Percentiles rank a stretch among this genome's conserved stretches.
phyloP scores from a whole-genome alignment of 37 sponge, comb jelly and placozoan genomes.

The Spongilla lacustris region DNA sequence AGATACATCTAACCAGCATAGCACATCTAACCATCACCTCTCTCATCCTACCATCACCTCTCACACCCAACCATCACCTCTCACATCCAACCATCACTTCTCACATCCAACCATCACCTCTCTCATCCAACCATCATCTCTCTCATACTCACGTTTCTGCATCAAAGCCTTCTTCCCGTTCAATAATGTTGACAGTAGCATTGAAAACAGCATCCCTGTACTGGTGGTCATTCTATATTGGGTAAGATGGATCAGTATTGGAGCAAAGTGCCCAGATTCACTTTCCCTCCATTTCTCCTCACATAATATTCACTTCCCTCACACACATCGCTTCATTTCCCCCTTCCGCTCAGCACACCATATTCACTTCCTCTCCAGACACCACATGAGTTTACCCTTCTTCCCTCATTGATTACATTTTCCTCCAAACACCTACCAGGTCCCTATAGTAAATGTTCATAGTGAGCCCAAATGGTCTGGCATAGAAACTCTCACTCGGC shows the following conservation, averaged over 20 bases:
- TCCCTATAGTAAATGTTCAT: slow-evolving; percentile 80
- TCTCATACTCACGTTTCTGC: slow-evolving; percentile 75
- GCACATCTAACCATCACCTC: not conserved
- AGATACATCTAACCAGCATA: too few relatives aligned
- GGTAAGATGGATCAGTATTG: not conserved
- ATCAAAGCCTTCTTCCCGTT: slow-evolving; percentile 92
- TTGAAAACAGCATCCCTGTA: slow-evolving; percentile 94
- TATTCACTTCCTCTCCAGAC: too few relatives aligned
- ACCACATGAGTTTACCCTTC: too few relatives aligned
- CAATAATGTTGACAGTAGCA: slow-evolving; percentile 89
- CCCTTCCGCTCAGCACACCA: not conserved
- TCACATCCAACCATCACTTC: not conserved
- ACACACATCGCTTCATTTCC: not conserved
- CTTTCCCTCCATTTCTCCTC: not conserved
- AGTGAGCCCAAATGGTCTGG: slow-evolving; percentile 75
- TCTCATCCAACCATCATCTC: not conserved
- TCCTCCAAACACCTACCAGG: slow-evolving; percentile 54
- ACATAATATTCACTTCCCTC: not conserved
- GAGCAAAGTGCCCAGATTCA: not conserved
- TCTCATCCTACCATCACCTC: not conserved
- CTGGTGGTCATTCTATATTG: slow-evolving; percentile 72
- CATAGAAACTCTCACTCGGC: slow-evolving; percentile 83
- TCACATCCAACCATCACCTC: not conserved
- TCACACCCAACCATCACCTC: not conserved
- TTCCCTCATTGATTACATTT: not conserved